Base-by-base conservation (phyloP, 2,113 vertebrate species). In the Lycaon pictus region DNA sequence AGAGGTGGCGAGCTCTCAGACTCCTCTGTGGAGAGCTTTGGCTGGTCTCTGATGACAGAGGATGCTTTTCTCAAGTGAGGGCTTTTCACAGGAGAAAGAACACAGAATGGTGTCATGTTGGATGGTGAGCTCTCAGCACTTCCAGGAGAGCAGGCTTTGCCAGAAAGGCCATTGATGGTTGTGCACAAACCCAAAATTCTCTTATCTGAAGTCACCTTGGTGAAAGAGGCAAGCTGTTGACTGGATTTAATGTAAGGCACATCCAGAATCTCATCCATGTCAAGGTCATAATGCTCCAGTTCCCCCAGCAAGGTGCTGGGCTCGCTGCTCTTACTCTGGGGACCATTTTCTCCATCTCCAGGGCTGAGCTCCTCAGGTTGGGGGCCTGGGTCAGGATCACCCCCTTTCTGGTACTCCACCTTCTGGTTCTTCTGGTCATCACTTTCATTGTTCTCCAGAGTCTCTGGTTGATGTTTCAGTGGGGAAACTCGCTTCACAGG, bases 241-340 rank as follows among this genome's bases (percentile, higher is more conserved):
- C 97, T 99, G 98, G 99, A 99, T 98, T 99, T 99, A 98, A 99
- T 99, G 62, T 99, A 99, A 97, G 99, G 99, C 98, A 99, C 99
- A 55, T 99, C 99, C 98, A 99, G 99, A 98, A 99, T 99, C 99
- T 99, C 99, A 97, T 99, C 99, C 99, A 99, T 99, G 98, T 99
- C 99, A 88, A 99, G 99, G 93, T 99, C 99, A 77, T 99, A 99
- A 97, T 99, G 99, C 92, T 99, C 99, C 98, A 99, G 98, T 93
- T 99, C 99, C 0, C 99, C 99, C 74, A 99, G 99, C 32, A 99
- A 96, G 37, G 98, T 95, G 88, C 97, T 77, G 7, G 98, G 97
- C 55, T 99, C 98, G 0, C 95, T 71, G 63, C 83, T 98, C 96
- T 99, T 99, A 25, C 96, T 98, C 96, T 99, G 99, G 92, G 98